Conservation (phyloP, 2,888 invertebrate species). For the Hydropsyche betteni region DNA sequence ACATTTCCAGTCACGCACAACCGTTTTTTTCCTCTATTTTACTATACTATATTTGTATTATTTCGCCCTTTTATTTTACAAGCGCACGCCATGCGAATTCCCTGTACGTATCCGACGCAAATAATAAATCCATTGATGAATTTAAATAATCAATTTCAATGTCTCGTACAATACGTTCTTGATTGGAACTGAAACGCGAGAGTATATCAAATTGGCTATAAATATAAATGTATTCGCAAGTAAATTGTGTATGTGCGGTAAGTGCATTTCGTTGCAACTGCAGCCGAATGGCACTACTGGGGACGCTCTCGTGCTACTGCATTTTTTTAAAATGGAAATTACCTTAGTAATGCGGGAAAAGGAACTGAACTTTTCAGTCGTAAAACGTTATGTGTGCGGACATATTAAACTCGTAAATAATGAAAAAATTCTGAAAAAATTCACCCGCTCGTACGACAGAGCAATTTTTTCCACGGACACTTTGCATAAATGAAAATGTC, state of each 20-base stretch:
- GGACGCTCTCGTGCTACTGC: conserved; percentile 24
- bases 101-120: background rate
- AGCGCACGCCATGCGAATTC: conserved; percentile 8
- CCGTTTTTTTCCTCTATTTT: conserved; percentile 12
- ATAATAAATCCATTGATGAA: background rate
- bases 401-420: conserved; percentile 5
- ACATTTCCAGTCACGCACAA: conserved; percentile 35
- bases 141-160: background rate
- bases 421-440: conserved; percentile 25
- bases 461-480: no score
- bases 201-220: background rate
- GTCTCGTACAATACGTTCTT: background rate
- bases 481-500: no score
- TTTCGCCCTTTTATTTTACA: background rate
- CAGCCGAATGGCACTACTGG: conserved; percentile 36
- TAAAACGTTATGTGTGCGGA: conserved; percentile 17
- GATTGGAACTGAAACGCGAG: conserved; percentile 18
- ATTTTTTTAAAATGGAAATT: conserved; percentile 44
- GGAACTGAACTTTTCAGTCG: conserved; percentile 16
- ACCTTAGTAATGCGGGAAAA: conserved; percentile 12
- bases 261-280: conserved; percentile 40
- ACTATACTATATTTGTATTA: background rate
- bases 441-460: background rate
- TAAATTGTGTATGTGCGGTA: no score
- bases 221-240: conserved; percentile 37